Conservation (phyloP, 2,888 invertebrate genomes). For the Antitype chi region DNA sequence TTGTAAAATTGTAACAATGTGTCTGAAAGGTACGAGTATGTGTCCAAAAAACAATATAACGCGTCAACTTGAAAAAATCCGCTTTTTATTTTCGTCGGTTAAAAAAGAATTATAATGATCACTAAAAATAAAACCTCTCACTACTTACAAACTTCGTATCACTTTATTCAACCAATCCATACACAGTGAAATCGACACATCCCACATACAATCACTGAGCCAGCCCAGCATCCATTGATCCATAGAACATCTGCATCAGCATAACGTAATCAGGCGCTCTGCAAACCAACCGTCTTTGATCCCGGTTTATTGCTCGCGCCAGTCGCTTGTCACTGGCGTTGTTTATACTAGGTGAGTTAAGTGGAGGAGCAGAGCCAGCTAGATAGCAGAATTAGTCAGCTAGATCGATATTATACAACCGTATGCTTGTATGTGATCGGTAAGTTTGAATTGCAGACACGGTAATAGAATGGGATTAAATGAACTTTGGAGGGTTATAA, state of each 20-base stretch:
- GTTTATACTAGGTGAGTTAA: slow-evolving; percentile 5
- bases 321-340: slow-evolving; percentile 10
- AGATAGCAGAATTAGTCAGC: no score
- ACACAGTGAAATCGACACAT: slow-evolving; percentile 13
- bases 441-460: neutral
- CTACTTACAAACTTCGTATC: neutral
- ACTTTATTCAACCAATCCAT: neutral
- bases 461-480: no score
- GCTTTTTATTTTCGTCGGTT: no score
- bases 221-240: slow-evolving; percentile 46
- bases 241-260: slow-evolving; percentile 40
- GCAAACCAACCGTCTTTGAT: slow-evolving; percentile 44
- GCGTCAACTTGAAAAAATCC: no score
- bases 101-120: neutral
- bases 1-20: neutral
- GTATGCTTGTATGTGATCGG: neutral
- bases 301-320: slow-evolving; percentile 43
- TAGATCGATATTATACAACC: no score
- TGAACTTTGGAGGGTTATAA: no score
- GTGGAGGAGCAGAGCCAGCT: neutral
- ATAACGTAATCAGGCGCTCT: slow-evolving; percentile 36
- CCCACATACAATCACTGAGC: slow-evolving; percentile 10
- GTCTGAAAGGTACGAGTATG: neutral
- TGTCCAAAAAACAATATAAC: neutral
- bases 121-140: neutral